Conservation (phyloP, 2,888 invertebrate species). For the Apamea sordens region DNA sequence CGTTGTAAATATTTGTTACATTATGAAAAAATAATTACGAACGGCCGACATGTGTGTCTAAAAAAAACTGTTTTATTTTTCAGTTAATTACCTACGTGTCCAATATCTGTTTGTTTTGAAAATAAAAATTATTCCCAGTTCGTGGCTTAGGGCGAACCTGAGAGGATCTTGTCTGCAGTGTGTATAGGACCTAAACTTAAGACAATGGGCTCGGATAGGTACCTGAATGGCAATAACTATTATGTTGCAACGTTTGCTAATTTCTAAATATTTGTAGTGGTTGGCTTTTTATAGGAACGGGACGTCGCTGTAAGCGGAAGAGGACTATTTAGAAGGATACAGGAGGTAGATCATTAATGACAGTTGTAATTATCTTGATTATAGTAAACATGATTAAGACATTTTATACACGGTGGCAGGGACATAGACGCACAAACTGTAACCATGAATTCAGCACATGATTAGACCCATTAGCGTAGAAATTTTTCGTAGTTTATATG, state of each 20-base stretch:
- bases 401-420: too few relatives aligned
- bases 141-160: neutral
- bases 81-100: neutral
- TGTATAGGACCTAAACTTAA: neutral
- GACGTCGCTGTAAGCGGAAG: neutral
- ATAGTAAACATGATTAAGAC: neutral
- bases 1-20: conserved; percentile 26
- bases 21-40: conserved; percentile 6
- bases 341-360: neutral
- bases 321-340: neutral
- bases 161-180: too few relatives aligned
- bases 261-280: neutral
- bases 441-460: too few relatives aligned
- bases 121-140: neutral
- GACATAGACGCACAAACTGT: too few relatives aligned
- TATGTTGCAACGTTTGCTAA: neutral
- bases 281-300: neutral
- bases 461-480: too few relatives aligned
- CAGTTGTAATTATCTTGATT: neutral
- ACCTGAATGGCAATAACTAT: neutral
- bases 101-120: neutral
- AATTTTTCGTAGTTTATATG: too few relatives aligned
- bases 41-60: conserved; percentile 1
- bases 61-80: neutral
- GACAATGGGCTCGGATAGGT: neutral